Conservation (phyloP, 2,113 vertebrate genomes). For the Myrmophylax atrothorax region DNA sequence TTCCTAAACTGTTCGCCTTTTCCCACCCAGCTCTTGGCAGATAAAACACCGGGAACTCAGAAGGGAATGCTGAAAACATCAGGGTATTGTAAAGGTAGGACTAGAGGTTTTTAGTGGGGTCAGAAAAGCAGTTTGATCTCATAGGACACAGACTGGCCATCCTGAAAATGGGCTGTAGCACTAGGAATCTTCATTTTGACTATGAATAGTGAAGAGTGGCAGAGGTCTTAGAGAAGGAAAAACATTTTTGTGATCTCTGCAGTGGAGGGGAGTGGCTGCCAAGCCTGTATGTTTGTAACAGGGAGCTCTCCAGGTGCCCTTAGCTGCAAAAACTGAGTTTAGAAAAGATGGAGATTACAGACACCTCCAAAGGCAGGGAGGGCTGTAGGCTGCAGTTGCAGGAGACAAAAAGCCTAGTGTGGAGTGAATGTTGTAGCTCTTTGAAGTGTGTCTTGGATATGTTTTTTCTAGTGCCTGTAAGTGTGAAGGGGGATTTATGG, state of each 20-base stretch:
- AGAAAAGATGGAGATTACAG: not conserved
- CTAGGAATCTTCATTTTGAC: not conserved
- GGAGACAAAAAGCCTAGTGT: not conserved
- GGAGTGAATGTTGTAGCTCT: not conserved
- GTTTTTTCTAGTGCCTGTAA: not conserved
- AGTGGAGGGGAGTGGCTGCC: not conserved
- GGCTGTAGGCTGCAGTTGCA: not conserved
- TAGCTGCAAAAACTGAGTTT: not conserved
- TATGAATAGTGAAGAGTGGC: not conserved
- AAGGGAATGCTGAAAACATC: not conserved
- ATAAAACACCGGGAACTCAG: not conserved
- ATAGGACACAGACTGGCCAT: not conserved
- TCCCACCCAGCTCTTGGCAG: not conserved
- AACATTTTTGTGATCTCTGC: not conserved
- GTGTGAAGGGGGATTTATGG: not conserved
- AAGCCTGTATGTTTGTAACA: not conserved
- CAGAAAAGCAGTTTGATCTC: not conserved
- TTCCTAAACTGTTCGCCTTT: constrained; percentile 38
- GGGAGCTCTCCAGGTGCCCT: not conserved
- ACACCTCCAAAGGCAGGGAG: not conserved
- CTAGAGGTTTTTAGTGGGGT: not conserved
- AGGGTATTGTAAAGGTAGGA: not conserved
- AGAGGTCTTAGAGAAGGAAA: not conserved
- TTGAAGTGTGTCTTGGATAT: not conserved
- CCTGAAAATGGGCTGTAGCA: not conserved